Evolutionary conservation across 1,140 invertebrate species (phyloP).

Genomic region (Harpegnathos saltator): DNA sequence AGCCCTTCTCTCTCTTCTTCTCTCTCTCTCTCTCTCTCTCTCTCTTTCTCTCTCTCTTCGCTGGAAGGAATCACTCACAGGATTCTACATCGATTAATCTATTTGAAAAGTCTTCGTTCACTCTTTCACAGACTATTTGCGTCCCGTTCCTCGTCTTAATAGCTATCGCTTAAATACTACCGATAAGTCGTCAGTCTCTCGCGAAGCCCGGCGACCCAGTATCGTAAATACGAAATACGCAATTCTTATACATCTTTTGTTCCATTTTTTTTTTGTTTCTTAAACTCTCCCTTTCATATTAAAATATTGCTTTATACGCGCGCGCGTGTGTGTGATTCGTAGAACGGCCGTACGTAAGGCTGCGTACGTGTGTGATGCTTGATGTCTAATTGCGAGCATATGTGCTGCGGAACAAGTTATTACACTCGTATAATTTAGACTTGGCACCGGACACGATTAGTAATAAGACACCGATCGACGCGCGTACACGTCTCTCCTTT

Average conservation of each 20-base stretch:
- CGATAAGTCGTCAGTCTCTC: slow-evolving; percentile 34
- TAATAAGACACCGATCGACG: slow-evolving; percentile 17
- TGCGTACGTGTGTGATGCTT: slow-evolving; percentile 51
- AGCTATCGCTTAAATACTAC: slow-evolving; percentile 58
- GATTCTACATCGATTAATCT: slow-evolving; percentile 7
- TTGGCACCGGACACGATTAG: slow-evolving; percentile 54
- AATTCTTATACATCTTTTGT: neutral
- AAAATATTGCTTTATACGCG: slow-evolving; percentile 80
- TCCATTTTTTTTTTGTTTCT: no score
- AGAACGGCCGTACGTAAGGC: slow-evolving; percentile 68
- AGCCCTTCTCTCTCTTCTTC: no score
- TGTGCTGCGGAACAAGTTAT: slow-evolving; percentile 61
- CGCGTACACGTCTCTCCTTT: slow-evolving; percentile 20
- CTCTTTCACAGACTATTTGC: slow-evolving; percentile 42
- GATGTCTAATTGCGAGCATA: slow-evolving; percentile 66
- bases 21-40: no score
- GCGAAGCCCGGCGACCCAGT: slow-evolving; percentile 18
- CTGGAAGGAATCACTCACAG: slow-evolving; percentile 18
- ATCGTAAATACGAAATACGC: slow-evolving; percentile 71
- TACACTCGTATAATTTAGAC: slow-evolving; percentile 29
- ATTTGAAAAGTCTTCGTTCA: slow-evolving; percentile 47
- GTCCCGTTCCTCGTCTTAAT: slow-evolving; percentile 52
- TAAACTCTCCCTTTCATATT: slow-evolving; percentile 71
- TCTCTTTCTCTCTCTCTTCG: no score
- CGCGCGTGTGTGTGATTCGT: slow-evolving; percentile 46